Evolutionary conservation across 37 sponge, comb jelly and placozoan genomes (phyloP), one percentile per base, ranked within the genome.

Genomic region (Amphimedon queenslandica): DNA sequence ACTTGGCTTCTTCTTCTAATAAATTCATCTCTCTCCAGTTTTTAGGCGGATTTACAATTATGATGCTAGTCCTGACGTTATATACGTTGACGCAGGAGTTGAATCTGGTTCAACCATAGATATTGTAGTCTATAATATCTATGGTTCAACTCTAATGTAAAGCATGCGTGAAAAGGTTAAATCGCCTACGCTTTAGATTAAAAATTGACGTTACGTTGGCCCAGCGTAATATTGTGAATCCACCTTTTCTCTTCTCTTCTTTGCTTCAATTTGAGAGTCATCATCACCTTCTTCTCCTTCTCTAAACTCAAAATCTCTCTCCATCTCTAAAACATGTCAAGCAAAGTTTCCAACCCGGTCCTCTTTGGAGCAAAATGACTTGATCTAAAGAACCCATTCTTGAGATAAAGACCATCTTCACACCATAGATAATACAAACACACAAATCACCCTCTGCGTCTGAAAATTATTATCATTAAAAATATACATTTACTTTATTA

Each of bases 381-480:
- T 30, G 85, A 86, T n/a, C 94, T 79, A 70, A 93, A 93, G 40
- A 88, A 82, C 35, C 93, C 93, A 65, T 93, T 81, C 77, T 85
- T 88, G 38, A 93, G 58, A 2, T 60, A 27, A 40, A 93, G 35
- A 0, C 94, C 94, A 73, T 94, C 94, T 38, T 89, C n/a, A n/a
- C n/a, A n/a, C n/a, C n/a, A n/a, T n/a, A n/a, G n/a, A n/a, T n/a
- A n/a, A n/a, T n/a, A n/a, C n/a, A n/a, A n/a, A n/a, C 94, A 72
- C 71, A 87, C 37, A 92, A 40, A 40, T 92, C 92, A 42, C 92
- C 92, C 40, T 85, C 91, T 79, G 57, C 41, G 51, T 33, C 18
- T 37, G 31, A 57, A 35, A 5, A 60, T n/a, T 25, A n/a, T 60
- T 11, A 60, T n/a, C 8, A 11, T n/a, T 6, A 60, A 6, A 60